These are phyloP conservation scores for Scylla paramamosain DNA, from an alignment of 1,140 invertebrate species.

Conservation along the genomic window DNA sequence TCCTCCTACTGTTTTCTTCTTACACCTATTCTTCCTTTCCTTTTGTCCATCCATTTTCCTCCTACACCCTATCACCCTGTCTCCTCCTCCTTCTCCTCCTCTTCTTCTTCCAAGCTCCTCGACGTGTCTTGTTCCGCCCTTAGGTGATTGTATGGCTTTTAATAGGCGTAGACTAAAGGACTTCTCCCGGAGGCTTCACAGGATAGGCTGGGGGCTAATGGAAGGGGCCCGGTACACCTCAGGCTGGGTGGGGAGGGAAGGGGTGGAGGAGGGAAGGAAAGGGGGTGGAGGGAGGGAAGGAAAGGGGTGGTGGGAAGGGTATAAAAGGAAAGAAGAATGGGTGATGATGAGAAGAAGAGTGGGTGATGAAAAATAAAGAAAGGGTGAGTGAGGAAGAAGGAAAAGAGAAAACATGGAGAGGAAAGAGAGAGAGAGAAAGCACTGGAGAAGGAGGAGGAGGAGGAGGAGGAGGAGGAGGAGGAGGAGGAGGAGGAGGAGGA, in stretches of 20 bases:
- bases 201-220: neutral
- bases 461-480: neutral
- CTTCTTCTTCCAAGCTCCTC: no score
- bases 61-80: no score
- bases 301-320: neutral
- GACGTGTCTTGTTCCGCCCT: no score
- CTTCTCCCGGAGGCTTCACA: neutral
- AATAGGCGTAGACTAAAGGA: constrained; percentile 25
- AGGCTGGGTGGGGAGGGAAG: neutral
- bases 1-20: no score
- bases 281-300: neutral
- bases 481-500: no score
- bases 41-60: no score
- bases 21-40: no score
- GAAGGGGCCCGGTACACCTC: neutral
- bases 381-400: neutral
- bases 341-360: neutral
- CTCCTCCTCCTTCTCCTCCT: no score
- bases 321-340: no score
- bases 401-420: neutral
- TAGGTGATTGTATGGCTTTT: neutral
- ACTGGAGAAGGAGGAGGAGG: neutral
- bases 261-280: neutral
- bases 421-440: neutral
- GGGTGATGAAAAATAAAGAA: neutral